phyloP scores from a whole-genome alignment of 1,140 invertebrate genomes.

The Pentalonia nigronervosa region DNA sequence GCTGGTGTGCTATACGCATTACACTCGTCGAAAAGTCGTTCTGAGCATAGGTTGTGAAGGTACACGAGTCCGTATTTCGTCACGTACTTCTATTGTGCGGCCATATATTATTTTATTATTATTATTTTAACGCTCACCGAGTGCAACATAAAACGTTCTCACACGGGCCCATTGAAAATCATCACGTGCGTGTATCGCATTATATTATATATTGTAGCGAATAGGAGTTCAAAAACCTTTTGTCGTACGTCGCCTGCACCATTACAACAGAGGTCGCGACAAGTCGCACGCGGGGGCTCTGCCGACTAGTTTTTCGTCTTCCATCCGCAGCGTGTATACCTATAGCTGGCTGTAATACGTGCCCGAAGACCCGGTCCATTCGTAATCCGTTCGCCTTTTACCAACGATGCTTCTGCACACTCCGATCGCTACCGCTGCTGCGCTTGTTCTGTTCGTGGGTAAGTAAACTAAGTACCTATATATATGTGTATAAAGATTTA shows the following conservation, averaged over 20 bases:
- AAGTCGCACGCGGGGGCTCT: conserved; percentile 35
- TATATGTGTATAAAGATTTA: neutral
- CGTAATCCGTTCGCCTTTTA: conserved; percentile 45
- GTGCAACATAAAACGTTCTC: neutral
- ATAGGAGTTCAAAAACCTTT: conserved; percentile 54
- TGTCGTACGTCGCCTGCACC: neutral
- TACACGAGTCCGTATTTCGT: neutral
- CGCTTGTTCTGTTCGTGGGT: conserved; percentile 34
- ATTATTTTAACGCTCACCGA: neutral
- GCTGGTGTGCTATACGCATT: neutral
- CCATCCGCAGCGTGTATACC: neutral
- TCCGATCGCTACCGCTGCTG: conserved; percentile 3
- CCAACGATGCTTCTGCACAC: conserved; percentile 41
- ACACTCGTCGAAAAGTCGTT: neutral
- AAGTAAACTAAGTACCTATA: neutral
- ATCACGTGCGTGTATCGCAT: neutral
- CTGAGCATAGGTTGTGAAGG: neutral
- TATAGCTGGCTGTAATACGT: neutral
- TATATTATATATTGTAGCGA: too few relatives aligned
- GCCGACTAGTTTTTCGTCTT: conserved; percentile 27
- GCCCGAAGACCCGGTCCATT: conserved; percentile 30
- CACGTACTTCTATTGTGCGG: neutral
- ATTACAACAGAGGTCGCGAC: conserved; percentile 52
- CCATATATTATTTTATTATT: neutral
- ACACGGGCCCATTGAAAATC: conserved; percentile 17